Conservation (phyloP, 2,888 invertebrate genomes). For the Xestoiulus laeticollis region DNA sequence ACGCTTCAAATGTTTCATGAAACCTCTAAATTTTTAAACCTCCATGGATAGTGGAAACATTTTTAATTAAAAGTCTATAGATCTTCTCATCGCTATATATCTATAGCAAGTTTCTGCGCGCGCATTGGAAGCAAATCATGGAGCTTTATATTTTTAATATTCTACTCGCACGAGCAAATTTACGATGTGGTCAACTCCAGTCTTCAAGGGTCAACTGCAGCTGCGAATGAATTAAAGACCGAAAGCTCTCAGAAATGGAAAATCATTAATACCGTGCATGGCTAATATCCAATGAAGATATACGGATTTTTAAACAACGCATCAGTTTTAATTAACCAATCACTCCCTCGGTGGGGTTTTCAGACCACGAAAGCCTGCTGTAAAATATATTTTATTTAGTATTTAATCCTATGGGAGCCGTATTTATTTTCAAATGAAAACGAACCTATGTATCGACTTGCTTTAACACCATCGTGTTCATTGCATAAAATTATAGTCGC, state of each 20-base stretch:
- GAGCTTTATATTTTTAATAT: not conserved
- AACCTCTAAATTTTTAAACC: too few species aligned
- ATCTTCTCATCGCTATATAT: too few species aligned
- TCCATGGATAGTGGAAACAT: not conserved
- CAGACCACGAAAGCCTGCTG: not conserved
- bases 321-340: not conserved
- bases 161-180: not conserved
- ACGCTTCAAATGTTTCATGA: too few species aligned
- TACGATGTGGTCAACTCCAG: not conserved
- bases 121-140: not conserved
- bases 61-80: not conserved
- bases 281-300: not conserved
- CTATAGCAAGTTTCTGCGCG: too few species aligned
- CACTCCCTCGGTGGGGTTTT: not conserved
- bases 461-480: not conserved
- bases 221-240: not conserved
- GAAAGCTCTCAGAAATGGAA: not conserved
- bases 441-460: too few species aligned
- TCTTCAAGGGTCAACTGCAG: not conserved
- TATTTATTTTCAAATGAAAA: not conserved
- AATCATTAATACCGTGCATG: not conserved
- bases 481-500: not conserved
- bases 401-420: not conserved
- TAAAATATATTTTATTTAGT: not conserved
- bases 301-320: not conserved